Conservation (phyloP, 2,797 vertebrate species). For the Rhinatrema bivittatum region DNA sequence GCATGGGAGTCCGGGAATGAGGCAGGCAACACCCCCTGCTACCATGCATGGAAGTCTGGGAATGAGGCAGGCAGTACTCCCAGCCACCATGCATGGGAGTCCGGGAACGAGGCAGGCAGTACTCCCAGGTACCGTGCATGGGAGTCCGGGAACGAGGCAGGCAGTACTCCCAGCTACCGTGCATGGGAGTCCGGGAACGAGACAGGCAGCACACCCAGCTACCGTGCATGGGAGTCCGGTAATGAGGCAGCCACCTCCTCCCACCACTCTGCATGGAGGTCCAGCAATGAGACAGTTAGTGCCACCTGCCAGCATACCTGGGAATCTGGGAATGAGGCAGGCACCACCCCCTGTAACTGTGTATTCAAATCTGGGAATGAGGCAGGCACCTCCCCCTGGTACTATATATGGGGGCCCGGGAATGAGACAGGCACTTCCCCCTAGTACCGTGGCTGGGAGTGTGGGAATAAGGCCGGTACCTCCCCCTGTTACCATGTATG, state of each 20-base stretch:
- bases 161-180: not conserved
- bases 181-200: too few relatives aligned
- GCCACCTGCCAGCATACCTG: not conserved
- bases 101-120: not conserved
- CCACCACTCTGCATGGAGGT: slow-evolving; percentile 2
- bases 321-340: not conserved
- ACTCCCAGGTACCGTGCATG: not conserved
- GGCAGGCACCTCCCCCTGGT: not conserved
- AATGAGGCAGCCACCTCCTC: too few relatives aligned
- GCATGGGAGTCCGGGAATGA: not conserved
- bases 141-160: not conserved
- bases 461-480: not conserved
- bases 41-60: not conserved
- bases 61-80: not conserved
- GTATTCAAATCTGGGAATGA: not conserved
- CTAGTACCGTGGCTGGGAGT: not conserved
- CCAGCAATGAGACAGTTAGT: not conserved
- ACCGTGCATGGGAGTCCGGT: too few relatives aligned
- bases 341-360: not conserved
- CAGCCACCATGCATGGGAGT: too few relatives aligned
- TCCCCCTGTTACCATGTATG: not conserved
- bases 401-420: not conserved
- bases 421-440: too few relatives aligned
- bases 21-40: not conserved
- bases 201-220: too few relatives aligned